Evolutionary conservation across 2,113 vertebrate genomes (phyloP).

Genomic region (Zeus faber): DNA sequence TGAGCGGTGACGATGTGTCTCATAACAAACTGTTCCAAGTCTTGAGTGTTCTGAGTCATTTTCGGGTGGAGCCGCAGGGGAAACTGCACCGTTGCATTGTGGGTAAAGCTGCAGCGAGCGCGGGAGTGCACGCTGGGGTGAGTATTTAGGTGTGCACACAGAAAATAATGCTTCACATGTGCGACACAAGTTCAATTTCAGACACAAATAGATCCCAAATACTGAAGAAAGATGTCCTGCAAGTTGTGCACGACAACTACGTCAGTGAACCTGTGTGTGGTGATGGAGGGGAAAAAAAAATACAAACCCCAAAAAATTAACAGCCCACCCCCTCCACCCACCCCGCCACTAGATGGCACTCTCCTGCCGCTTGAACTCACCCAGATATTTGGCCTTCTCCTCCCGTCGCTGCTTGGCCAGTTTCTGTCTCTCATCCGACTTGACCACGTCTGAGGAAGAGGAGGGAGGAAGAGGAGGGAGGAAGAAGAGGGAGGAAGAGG

Average conservation of each 20-base stretch:
- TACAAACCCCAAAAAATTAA: conserved; percentile 4
- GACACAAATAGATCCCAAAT: too few species aligned
- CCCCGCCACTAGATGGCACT: not conserved
- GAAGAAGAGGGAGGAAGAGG: not conserved
- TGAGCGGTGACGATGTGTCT: not conserved
- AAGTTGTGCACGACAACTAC: too few species aligned
- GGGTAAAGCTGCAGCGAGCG: not conserved
- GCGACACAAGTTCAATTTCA: conserved; percentile 15
- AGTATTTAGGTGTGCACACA: conserved; percentile 26
- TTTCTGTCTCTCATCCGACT: conserved; percentile 88
- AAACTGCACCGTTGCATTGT: not conserved
- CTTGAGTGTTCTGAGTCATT: too few species aligned
- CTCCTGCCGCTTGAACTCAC: conserved; percentile 70
- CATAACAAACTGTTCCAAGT: not conserved
- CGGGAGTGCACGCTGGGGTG: not conserved
- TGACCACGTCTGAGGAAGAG: conserved; percentile 78
- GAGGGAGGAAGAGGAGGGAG: not conserved
- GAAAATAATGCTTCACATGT: conserved; percentile 16
- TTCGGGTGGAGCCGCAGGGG: not conserved
- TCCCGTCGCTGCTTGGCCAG: conserved; percentile 90
- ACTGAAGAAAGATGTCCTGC: too few species aligned
- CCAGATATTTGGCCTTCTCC: conserved; percentile 91
- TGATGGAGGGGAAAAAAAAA: not conserved
- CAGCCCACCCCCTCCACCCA: not conserved
- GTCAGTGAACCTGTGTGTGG: not conserved